Conservation (phyloP, 2,797 vertebrate genomes). For the Pelochelys cantorii region DNA sequence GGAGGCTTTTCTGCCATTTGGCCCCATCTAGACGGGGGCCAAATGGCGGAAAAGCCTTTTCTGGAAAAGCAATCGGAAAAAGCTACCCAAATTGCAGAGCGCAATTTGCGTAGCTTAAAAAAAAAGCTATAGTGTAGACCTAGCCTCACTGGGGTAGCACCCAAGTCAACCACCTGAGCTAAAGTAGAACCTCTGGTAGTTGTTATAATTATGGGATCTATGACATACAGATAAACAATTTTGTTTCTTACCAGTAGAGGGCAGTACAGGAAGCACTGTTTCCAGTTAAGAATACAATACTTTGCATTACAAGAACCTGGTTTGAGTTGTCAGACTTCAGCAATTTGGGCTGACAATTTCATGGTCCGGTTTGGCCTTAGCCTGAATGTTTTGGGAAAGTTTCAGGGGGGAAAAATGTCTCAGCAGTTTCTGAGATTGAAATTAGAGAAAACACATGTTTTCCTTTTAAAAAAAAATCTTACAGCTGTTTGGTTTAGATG, state of each 20-base stretch:
- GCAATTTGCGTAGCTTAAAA: too few relatives aligned
- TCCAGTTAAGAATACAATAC: neutral
- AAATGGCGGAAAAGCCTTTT: too few relatives aligned
- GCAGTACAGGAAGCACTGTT: neutral
- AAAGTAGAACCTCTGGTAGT: neutral
- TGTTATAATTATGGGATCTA: neutral
- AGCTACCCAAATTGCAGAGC: too few relatives aligned
- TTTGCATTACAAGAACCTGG: neutral
- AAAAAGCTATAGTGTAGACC: too few relatives aligned
- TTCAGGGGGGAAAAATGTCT: neutral
- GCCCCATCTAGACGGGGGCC: too few relatives aligned
- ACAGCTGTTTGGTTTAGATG: too few relatives aligned
- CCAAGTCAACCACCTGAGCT: too few relatives aligned
- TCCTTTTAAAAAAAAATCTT: too few relatives aligned
- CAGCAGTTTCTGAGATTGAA: neutral
- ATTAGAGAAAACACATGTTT: neutral
- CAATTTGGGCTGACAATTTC: neutral
- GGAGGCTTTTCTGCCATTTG: too few relatives aligned
- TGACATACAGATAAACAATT: neutral
- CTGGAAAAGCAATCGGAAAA: too few relatives aligned
- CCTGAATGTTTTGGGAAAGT: neutral
- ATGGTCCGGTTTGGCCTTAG: neutral
- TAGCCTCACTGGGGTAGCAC: too few relatives aligned
- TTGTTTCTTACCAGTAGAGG: neutral
- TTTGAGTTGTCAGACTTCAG: neutral